Evolutionary conservation across 2,888 invertebrate species (phyloP), one percentile per base, ranked within the genome.

Genomic region (Rotaria socialis): DNA sequence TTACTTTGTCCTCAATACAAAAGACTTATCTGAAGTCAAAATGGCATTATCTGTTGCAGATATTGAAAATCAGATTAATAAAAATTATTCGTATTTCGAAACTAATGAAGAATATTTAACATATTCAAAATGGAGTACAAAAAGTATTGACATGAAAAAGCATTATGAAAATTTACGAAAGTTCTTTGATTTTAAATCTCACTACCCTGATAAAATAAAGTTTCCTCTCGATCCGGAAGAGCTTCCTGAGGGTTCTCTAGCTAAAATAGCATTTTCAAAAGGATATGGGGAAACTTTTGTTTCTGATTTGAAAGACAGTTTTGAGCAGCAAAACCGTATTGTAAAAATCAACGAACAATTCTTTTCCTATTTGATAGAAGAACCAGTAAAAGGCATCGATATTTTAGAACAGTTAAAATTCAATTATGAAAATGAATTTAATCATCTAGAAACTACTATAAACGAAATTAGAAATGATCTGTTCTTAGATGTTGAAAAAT

Each of bases 301-400:
- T 10, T 14, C 3, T 67, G 35, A 67, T 67, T 27, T 67, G 14
- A 14, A 67, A 67, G 35, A 67, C 14, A 27, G 35, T 67, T 67
- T 27, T 67, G 67, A 27, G 19, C 67, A 67, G 27, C 27, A 67
- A 27, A 27, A 5, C 4, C 14, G 5, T 16, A 67, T 67, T 27
- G 67, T 67, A 27, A 67, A 67, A 67, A 67, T 67, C 27, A 67
- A 67, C 35, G 67, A 67, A 67, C 6, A 67, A 67, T 67, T 27
- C 35, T 67, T 67, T 67, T 27, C 7, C 22, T 67, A 27, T 67
- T 67, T 27, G 8, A 27, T 67, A 27, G 27, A 67, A 67, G 35
- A 5, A 67, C 35, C 8, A 10, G 14, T 8, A 67, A 14, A 27
- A 67, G 67, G 67, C 19, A 35, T 67, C 27, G 67, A 67, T 16